Conservation (phyloP, 2,888 invertebrate species). For the Acholoe squamosa region DNA sequence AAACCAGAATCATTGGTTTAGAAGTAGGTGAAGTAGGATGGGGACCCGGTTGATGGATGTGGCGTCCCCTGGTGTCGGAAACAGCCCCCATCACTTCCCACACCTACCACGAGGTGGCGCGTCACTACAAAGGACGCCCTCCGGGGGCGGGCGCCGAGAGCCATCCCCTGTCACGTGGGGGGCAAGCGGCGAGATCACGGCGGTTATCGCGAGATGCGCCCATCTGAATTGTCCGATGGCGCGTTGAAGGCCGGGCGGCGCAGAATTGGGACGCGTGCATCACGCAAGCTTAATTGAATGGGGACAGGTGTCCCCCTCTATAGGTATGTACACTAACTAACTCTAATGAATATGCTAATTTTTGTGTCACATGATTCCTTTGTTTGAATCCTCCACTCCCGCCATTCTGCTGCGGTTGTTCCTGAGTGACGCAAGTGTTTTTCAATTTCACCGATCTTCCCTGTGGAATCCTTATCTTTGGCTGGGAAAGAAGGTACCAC, state of each 20-base stretch:
- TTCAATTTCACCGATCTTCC: too few relatives aligned
- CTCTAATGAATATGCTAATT: too few relatives aligned
- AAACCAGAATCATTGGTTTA: not conserved
- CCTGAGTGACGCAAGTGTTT: too few relatives aligned
- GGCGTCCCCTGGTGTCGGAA: not conserved
- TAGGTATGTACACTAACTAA: too few relatives aligned
- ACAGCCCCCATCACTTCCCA: not conserved
- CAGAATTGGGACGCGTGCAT: not conserved
- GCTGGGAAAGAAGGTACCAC: too few relatives aligned
- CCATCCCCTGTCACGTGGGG: slow-evolving; percentile 33
- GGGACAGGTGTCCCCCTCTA: not conserved
- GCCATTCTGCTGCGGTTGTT: too few relatives aligned
- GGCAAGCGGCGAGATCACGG: slow-evolving; percentile 40
- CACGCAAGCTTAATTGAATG: too few relatives aligned
- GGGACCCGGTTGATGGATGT: not conserved
- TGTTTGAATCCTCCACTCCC: too few relatives aligned
- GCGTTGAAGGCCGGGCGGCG: slow-evolving; percentile 2
- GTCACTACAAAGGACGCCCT: not conserved
- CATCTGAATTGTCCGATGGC: slow-evolving; percentile 44
- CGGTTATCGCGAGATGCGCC: slow-evolving; percentile 27
- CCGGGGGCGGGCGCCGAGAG: not conserved
- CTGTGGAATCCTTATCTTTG: too few relatives aligned
- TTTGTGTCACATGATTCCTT: too few relatives aligned
- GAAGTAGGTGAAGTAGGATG: not conserved
- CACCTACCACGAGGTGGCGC: not conserved